A percentile compares a stretch with the other conserved stretches of the same genome.
These are phyloP conservation scores for Baccha elongata DNA, from an alignment of 2,888 invertebrate species.

Conservation along the genomic window DNA sequence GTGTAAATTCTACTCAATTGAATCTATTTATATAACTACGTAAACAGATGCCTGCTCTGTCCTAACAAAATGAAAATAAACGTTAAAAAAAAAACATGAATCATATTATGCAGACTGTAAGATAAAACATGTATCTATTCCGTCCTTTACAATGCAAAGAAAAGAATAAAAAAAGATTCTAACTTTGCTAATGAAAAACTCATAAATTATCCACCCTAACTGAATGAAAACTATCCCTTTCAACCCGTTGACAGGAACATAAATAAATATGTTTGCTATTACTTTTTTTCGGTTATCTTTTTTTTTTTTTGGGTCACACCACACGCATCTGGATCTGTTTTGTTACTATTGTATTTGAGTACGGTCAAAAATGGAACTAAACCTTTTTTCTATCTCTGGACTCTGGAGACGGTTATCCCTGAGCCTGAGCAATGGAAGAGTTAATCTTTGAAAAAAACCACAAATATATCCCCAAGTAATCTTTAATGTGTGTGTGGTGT, in stretches of 20 bases:
- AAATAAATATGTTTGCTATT: slow-evolving; percentile 59
- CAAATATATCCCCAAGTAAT: slow-evolving; percentile 21
- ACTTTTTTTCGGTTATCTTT: slow-evolving; percentile 14
- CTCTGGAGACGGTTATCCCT: slow-evolving; percentile 18
- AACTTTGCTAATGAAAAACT: slow-evolving; percentile 38
- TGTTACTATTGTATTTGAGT: slow-evolving; percentile 56
- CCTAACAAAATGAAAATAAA: no score
- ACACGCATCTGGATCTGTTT: slow-evolving; percentile 50
- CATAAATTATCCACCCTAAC: slow-evolving; percentile 47
- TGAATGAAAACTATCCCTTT: slow-evolving; percentile 43
- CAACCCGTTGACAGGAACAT: slow-evolving; percentile 50
- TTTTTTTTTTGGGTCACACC: slow-evolving; percentile 37
- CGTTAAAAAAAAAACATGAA: no score
- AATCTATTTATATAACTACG: no score
- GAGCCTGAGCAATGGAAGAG: slow-evolving; percentile 4
- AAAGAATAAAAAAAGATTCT: not conserved
- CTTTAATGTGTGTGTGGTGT: slow-evolving; percentile 38
- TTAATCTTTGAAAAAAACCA: slow-evolving; percentile 24
- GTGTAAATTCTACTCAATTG: no score
- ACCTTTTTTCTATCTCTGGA: slow-evolving; percentile 16
- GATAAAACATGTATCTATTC: not conserved
- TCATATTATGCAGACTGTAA: no score
- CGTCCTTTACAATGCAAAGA: not conserved
- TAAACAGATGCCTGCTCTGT: no score
- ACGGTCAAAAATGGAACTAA: slow-evolving; percentile 53